A percentile compares a stretch with the other conserved stretches of the same genome.
Evolutionary conservation across 2,888 invertebrate species (phyloP).

Genomic region (Arrhopalites spinosus): DNA sequence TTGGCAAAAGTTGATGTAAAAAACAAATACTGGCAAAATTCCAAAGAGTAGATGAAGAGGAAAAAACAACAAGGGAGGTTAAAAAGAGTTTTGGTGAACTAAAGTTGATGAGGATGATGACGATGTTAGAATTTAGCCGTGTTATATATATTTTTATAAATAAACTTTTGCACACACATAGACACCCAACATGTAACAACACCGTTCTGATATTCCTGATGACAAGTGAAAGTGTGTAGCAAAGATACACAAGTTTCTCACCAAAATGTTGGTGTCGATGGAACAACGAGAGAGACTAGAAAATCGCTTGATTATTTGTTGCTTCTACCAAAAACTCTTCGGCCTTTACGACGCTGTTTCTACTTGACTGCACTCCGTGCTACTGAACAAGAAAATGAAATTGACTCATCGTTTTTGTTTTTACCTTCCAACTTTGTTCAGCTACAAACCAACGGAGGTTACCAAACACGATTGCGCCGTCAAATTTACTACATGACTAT

Average conservation of each 20-base stretch:
- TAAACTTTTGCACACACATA: neutral
- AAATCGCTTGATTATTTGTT: no score
- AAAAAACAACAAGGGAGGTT: neutral
- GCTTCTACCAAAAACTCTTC: no score
- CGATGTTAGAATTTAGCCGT: neutral
- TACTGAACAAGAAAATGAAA: neutral
- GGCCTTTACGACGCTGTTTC: neutral
- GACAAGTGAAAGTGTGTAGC: neutral
- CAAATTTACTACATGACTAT: neutral
- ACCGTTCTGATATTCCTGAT: neutral
- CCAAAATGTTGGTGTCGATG: neutral
- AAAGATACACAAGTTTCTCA: no score
- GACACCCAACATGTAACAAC: neutral
- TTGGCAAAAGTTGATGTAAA: neutral
- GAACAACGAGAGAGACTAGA: neutral
- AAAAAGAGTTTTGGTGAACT: neutral
- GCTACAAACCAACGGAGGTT: neutral
- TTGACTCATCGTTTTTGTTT: slow-evolving; percentile 11
- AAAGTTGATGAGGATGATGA: neutral
- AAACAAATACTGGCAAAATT: neutral
- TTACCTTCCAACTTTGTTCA: neutral
- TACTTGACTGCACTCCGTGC: neutral
- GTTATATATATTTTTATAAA: neutral
- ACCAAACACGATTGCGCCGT: slow-evolving; percentile 14
- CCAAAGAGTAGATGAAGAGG: neutral